Evolutionary conservation across 2,888 invertebrate genomes (phyloP).

Genomic region (Agrochola lota): DNA sequence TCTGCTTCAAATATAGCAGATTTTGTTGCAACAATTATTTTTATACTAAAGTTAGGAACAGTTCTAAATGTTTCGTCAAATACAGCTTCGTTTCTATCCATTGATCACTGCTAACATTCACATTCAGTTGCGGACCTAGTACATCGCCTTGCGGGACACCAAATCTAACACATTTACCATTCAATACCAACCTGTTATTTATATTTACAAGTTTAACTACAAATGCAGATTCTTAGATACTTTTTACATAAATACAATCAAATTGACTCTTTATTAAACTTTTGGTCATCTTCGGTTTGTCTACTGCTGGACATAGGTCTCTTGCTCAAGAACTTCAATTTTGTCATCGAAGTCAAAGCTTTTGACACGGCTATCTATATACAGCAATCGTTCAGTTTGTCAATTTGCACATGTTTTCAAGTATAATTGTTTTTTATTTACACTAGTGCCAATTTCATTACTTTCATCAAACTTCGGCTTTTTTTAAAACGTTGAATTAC

Average conservation of each 20-base stretch:
- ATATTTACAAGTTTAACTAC: slow-evolving; percentile 54
- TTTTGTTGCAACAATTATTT: neutral
- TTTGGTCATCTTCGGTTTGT: neutral
- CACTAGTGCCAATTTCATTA: slow-evolving; percentile 11
- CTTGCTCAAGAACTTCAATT: neutral
- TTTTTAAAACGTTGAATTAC: neutral
- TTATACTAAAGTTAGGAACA: no score
- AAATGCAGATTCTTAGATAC: slow-evolving; percentile 7
- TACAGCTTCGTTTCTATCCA: slow-evolving; percentile 66
- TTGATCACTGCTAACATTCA: slow-evolving; percentile 66
- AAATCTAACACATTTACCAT: slow-evolving; percentile 72
- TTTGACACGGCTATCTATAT: neutral
- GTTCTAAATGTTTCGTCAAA: slow-evolving; percentile 50
- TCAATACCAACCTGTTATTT: slow-evolving; percentile 56
- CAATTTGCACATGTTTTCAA: neutral
- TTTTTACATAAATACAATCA: slow-evolving; percentile 14
- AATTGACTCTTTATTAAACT: neutral
- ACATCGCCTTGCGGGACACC: slow-evolving; percentile 75
- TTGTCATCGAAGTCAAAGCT: neutral
- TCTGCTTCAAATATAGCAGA: neutral
- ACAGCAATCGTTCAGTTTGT: neutral
- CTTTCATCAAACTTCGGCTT: neutral
- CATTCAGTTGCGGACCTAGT: slow-evolving; percentile 71
- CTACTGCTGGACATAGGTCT: slow-evolving; percentile 9
- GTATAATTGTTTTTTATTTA: neutral